Base-by-base conservation (phyloP, 2,888 invertebrate genomes). In the Dolichomitus sp. region DNA sequence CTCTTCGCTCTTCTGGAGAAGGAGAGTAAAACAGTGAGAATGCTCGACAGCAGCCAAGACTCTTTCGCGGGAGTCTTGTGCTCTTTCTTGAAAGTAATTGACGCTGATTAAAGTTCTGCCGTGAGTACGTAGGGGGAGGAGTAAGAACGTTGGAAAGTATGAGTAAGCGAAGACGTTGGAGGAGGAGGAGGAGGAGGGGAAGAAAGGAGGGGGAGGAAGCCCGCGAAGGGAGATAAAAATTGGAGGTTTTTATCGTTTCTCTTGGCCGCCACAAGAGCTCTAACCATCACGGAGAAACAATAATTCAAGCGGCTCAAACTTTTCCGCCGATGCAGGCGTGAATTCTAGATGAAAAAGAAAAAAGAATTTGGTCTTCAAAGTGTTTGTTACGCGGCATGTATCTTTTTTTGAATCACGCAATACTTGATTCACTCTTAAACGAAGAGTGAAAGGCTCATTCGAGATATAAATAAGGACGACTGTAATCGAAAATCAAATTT, bases 61-160 rank as follows among this genome's bases (percentile, higher is more conserved):
- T 88, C 88, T 87, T 86, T 84, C 86, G 87, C 83, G 74, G 74
- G 79, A 74, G 84, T 81, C 30, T 40, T 54, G 30, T 48, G 45
- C 76, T 65, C 54, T 42, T 72, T 65, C 40, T 14, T 30, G 61
- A 74, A 45, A 85, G 88, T 89, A 90, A 90, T 90, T 89, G 90
- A 88, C 88, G 89, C 89, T 90, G 90, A 90, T 90, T 90, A 90
- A 90, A 90, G 89, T 90, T 90, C 87, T 85, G 83, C 75, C 85
- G 73, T 52, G 23, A 45, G 17, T 6, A 19, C 37, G 59, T 17
- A 42, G 57, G 57, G 19, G 37, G 57, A 30, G 37, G 65, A 48
- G 59, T 6, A 48, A 37, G 42, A 30, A 50, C 37, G 50, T 30
- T 12, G 69, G 37, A 37, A 54, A 37, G 40, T 12, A 52, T 52